A percentile compares a stretch with the other conserved stretches of the same genome.
phyloP scores from a whole-genome alignment of 2,113 vertebrate genomes.

The Psittacula cyanocephala region DNA sequence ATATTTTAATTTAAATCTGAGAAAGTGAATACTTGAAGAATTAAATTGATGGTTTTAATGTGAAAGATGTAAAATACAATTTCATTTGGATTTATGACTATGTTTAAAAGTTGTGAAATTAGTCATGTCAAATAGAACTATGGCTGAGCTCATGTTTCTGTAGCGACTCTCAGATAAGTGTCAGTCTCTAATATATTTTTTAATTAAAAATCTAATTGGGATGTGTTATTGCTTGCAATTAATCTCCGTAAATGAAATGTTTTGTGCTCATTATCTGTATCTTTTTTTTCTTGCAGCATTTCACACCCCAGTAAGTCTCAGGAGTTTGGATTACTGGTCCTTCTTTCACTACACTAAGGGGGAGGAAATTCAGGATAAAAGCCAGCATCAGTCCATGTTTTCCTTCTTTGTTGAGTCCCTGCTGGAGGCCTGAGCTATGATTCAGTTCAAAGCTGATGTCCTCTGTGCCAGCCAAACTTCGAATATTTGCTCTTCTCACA shows the following conservation, averaged over 20 bases:
- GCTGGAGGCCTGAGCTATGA: background rate
- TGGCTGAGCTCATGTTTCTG: background rate
- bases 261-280: background rate
- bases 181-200: background rate
- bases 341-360: background rate
- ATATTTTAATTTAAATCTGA: background rate
- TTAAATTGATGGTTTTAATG: background rate
- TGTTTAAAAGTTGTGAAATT: background rate
- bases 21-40: background rate
- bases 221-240: background rate
- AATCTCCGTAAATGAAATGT: background rate
- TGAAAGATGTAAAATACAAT: background rate
- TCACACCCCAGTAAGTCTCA: background rate
- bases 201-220: conserved; percentile 13
- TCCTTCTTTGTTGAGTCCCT: accelerated
- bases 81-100: background rate
- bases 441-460: background rate
- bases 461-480: background rate
- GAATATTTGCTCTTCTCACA: background rate
- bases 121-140: background rate
- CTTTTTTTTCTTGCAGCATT: background rate
- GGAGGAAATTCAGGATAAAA: background rate
- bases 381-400: background rate
- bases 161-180: background rate
- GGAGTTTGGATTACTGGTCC: background rate